These are phyloP conservation scores for Anastrepha ludens DNA, from an alignment of 1,140 invertebrate species.

Conservation along the genomic window DNA sequence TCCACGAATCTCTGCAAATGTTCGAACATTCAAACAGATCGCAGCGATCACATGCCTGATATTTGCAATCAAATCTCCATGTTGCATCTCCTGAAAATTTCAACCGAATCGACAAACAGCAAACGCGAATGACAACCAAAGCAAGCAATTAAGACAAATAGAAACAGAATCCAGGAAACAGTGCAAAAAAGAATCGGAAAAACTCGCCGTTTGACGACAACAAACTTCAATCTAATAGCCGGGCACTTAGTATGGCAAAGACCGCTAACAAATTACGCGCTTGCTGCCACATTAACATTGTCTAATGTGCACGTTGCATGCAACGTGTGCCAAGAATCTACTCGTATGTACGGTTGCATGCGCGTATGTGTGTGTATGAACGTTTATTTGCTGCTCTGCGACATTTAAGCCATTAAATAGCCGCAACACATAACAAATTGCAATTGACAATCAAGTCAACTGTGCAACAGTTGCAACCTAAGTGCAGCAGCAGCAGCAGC, in stretches of 20 bases:
- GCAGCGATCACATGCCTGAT: neutral
- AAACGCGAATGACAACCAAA: neutral
- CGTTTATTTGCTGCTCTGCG: neutral
- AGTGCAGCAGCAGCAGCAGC: neutral
- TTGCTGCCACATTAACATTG: constrained; percentile 43
- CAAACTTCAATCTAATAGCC: constrained; percentile 34
- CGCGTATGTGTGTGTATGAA: neutral
- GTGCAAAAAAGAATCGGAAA: neutral
- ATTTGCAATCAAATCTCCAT: neutral
- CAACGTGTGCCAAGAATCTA: constrained; percentile 24
- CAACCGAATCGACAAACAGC: constrained; percentile 14
- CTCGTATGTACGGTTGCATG: neutral
- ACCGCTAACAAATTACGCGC: constrained; percentile 45
- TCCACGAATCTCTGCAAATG: neutral
- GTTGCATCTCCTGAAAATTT: neutral
- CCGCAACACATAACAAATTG: constrained; percentile 69
- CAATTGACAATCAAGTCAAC: constrained; percentile 69
- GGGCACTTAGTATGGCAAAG: neutral
- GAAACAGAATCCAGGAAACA: neutral
- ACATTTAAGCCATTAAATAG: constrained; percentile 53
- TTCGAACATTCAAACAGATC: neutral
- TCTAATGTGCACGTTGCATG: constrained; percentile 48
- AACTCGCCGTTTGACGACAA: constrained; percentile 5
- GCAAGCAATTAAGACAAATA: constrained; percentile 21
- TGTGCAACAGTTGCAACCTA: neutral